These are phyloP conservation scores for Pyxicephalus adspersus DNA, from an alignment of 2,113 vertebrate species.

Conservation along the genomic window DNA sequence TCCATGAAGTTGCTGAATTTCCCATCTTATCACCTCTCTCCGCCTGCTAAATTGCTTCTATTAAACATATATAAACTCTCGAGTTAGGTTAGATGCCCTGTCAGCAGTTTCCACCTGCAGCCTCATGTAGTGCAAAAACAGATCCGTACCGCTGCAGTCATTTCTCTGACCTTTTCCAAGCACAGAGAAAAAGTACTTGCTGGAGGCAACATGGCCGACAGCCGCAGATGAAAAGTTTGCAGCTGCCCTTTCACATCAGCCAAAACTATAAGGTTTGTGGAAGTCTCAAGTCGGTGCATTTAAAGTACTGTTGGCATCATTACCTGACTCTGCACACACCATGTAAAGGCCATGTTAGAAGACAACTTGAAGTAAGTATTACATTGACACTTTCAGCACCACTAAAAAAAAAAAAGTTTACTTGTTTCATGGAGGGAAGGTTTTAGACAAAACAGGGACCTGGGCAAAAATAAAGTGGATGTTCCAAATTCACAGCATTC, in stretches of 20 bases:
- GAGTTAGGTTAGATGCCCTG: conserved; percentile 11
- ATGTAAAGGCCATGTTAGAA: neutral
- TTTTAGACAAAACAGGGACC: too few relatives aligned
- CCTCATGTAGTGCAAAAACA: conserved; percentile 18
- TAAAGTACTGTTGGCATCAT: neutral
- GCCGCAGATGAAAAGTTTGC: conserved; percentile 11
- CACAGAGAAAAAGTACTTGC: conserved; percentile 26
- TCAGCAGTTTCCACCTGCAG: conserved; percentile 42
- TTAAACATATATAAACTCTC: conserved; percentile 46
- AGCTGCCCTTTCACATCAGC: conserved; percentile 20
- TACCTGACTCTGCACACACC: neutral
- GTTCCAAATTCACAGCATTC: too few relatives aligned
- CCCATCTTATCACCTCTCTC: conserved; percentile 29
- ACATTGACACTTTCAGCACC: too few relatives aligned
- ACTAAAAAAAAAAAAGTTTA: too few relatives aligned
- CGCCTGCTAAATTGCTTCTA: conserved; percentile 43
- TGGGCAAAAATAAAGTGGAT: too few relatives aligned
- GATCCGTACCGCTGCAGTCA: neutral
- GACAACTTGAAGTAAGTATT: too few relatives aligned
- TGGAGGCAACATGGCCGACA: conserved; percentile 31
- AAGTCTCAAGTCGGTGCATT: neutral
- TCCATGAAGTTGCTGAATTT: conserved; percentile 30
- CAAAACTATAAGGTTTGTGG: conserved; percentile 18
- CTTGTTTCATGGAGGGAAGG: too few relatives aligned
- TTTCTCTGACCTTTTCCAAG: conserved; percentile 29